phyloP scores from a whole-genome alignment of 2,113 vertebrate species.

The Hucho hucho region DNA sequence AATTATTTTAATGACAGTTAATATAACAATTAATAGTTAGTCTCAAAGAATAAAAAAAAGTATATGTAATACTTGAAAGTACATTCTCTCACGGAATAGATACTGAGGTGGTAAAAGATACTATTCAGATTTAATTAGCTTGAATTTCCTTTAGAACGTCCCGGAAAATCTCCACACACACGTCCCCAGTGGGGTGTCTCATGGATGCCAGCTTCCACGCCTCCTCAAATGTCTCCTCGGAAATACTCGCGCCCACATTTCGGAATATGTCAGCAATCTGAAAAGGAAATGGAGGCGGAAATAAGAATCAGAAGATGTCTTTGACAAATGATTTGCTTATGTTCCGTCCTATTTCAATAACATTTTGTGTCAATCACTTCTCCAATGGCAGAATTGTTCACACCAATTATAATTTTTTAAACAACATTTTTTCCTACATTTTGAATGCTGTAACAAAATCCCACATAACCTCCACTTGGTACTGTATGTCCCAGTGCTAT shows the following conservation, averaged over 20 bases:
- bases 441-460: background rate
- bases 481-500: too few species aligned
- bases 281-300: constrained; percentile 11
- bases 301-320: background rate
- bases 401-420: background rate
- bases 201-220: constrained; percentile 80
- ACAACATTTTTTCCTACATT: background rate
- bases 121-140: constrained; percentile 35
- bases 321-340: background rate
- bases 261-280: constrained; percentile 81
- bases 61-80: background rate
- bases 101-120: background rate
- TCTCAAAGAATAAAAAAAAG: too few species aligned
- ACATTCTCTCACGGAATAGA: background rate
- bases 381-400: background rate
- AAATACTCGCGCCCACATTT: constrained; percentile 74
- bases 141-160: constrained; percentile 74
- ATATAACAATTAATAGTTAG: background rate
- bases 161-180: constrained; percentile 80
- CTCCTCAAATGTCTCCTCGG: constrained; percentile 79
- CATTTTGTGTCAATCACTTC: background rate
- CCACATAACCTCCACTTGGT: background rate
- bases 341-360: background rate
- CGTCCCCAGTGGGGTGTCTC: constrained; percentile 75
- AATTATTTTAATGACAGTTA: background rate